Conservation (phyloP, 2,113 vertebrate species). For the Mesocricetus auratus region DNA sequence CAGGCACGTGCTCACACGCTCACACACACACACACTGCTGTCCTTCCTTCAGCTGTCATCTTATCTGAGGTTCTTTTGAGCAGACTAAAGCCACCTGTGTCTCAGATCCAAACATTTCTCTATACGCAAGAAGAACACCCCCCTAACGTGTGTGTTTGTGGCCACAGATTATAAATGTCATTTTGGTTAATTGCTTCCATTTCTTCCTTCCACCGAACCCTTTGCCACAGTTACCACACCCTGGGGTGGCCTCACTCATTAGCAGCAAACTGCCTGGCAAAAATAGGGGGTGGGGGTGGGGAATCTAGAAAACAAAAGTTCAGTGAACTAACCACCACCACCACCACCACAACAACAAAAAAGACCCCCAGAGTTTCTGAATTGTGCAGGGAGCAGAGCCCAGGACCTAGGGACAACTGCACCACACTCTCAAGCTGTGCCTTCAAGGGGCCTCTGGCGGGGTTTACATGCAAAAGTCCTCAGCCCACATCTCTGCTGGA, state of each 20-base stretch:
- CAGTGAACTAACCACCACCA: constrained; percentile 16
- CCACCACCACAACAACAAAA: too few species aligned
- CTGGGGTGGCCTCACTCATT: neutral
- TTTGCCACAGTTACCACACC: neutral
- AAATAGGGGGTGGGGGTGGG: neutral
- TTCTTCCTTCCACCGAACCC: constrained; percentile 31
- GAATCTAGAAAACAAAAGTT: constrained; percentile 40
- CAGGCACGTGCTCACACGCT: neutral
- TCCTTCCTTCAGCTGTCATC: too few species aligned
- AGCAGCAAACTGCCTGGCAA: constrained; percentile 19
- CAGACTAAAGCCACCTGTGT: neutral
- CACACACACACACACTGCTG: neutral
- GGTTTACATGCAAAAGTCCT: constrained; percentile 73
- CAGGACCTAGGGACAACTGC: neutral
- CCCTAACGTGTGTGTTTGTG: neutral
- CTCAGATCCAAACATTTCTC: constrained; percentile 20
- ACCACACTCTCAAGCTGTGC: neutral
- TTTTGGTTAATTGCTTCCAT: constrained; percentile 58
- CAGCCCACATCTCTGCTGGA: constrained; percentile 74
- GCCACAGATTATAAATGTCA: constrained; percentile 29
- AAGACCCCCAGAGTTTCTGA: neutral
- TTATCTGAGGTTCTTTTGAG: neutral
- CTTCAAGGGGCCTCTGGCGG: neutral
- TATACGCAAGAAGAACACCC: constrained; percentile 16
- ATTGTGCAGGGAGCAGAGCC: neutral